Percentiles rank a stretch among this genome's conserved stretches.
Conservation (phyloP, 2,797 vertebrate genomes). For the Xiphophorus birchmanni region DNA sequence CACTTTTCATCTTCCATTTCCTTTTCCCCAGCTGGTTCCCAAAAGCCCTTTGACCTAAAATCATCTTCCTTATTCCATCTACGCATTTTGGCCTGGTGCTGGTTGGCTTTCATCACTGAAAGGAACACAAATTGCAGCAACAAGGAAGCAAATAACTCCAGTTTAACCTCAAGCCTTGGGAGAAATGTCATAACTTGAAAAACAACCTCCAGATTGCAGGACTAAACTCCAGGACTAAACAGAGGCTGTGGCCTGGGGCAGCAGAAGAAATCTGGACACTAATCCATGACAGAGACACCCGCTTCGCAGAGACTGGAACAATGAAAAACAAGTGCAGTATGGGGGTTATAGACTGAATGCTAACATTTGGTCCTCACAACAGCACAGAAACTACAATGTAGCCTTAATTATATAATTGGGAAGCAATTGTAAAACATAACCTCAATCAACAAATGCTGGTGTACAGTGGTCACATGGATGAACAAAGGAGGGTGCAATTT, state of each 20-base stretch:
- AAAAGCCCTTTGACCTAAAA: slow-evolving; percentile 20
- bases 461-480: not conserved
- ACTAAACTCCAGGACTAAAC: not conserved
- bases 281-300: not conserved
- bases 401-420: not conserved
- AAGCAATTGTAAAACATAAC: not conserved
- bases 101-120: slow-evolving; percentile 35
- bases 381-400: slow-evolving; percentile 4
- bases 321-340: slow-evolving; percentile 12
- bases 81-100: slow-evolving; percentile 12
- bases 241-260: not conserved
- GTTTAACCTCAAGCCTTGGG: slow-evolving; percentile 50
- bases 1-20: slow-evolving; percentile 4
- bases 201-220: slow-evolving; percentile 27
- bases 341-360: not conserved
- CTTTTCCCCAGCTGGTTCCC: slow-evolving; percentile 15
- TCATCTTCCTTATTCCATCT: slow-evolving; percentile 20
- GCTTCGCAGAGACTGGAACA: not conserved
- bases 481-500: slow-evolving; percentile 13
- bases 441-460: slow-evolving; percentile 6
- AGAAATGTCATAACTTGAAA: slow-evolving; percentile 42
- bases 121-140: slow-evolving; percentile 50
- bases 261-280: not conserved
- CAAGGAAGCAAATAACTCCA: slow-evolving; percentile 56
- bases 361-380: not conserved